Evolutionary conservation across 2,888 invertebrate genomes (phyloP).

Genomic region (Diaphora mendica): DNA sequence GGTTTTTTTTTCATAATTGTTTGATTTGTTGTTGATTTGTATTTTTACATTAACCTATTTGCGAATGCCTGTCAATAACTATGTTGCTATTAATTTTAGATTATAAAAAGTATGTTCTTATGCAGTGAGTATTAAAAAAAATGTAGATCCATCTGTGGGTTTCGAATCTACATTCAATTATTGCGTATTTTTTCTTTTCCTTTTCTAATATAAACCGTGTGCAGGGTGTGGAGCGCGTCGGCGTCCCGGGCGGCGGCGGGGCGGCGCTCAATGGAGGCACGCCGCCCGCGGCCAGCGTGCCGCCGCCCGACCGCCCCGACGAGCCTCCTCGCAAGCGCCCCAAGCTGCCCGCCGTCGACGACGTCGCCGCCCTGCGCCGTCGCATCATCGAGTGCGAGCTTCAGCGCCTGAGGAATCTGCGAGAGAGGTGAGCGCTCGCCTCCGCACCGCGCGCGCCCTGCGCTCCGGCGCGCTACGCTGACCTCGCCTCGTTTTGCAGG

Average conservation of each 20-base stretch:
- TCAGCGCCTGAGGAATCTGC: slow-evolving; percentile 89
- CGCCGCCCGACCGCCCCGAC: slow-evolving; percentile 58
- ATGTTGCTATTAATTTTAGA: too few species aligned
- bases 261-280: slow-evolving; percentile 59
- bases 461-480: background rate
- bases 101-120: too few species aligned
- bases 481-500: slow-evolving; percentile 63
- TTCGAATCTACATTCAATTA: too few species aligned
- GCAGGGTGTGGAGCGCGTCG: slow-evolving; percentile 75
- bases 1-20: too few species aligned
- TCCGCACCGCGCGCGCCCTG: background rate
- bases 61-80: too few species aligned
- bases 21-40: too few species aligned
- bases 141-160: too few species aligned
- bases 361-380: slow-evolving; percentile 84
- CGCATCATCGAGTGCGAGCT: slow-evolving; percentile 91
- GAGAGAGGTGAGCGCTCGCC: slow-evolving; percentile 64
- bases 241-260: slow-evolving; percentile 52
- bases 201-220: background rate
- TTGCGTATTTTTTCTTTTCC: too few species aligned
- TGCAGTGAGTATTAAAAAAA: too few species aligned
- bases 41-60: too few species aligned
- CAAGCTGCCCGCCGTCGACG: slow-evolving; percentile 58
- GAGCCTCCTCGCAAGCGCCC: slow-evolving; percentile 75
- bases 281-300: slow-evolving; percentile 50